A percentile compares a stretch with the other conserved stretches of the same genome.
These are phyloP conservation scores for Pardalotus punctatus DNA, from an alignment of 2,113 vertebrate species.

Conservation along the genomic window DNA sequence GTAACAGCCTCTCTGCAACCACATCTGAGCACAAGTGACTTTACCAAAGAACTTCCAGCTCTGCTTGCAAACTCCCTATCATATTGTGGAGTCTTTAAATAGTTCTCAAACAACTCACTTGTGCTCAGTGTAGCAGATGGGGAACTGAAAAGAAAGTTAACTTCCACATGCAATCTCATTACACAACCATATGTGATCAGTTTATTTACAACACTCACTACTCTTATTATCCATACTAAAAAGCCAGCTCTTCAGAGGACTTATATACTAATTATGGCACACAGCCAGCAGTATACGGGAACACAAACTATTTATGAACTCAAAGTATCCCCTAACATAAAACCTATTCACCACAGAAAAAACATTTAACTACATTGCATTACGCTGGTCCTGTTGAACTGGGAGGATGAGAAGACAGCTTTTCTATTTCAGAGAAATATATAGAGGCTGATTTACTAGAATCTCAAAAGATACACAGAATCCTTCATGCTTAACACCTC, in stretches of 20 bases:
- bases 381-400: not conserved
- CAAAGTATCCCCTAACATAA: not conserved
- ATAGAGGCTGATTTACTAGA: not conserved
- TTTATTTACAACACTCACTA: slow-evolving; percentile 21
- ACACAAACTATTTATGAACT: not conserved
- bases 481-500: not conserved
- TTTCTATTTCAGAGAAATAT: not conserved
- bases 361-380: not conserved
- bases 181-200: slow-evolving; percentile 15
- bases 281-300: not conserved
- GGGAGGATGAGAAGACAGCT: not conserved
- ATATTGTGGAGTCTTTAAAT: not conserved
- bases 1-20: not conserved
- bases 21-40: not conserved
- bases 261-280: not conserved
- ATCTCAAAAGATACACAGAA: not conserved
- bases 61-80: not conserved
- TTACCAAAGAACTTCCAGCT: not conserved
- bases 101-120: not conserved
- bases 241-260: not conserved
- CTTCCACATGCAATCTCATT: not conserved
- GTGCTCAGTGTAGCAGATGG: slow-evolving; percentile 14
- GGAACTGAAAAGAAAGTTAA: slow-evolving; percentile 31
- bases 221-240: not conserved
- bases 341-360: not conserved